These are phyloP conservation scores for Mesocentrotus franciscanus DNA, from an alignment of 53 echinoderm and acorn worm species.

Conservation along the genomic window DNA sequence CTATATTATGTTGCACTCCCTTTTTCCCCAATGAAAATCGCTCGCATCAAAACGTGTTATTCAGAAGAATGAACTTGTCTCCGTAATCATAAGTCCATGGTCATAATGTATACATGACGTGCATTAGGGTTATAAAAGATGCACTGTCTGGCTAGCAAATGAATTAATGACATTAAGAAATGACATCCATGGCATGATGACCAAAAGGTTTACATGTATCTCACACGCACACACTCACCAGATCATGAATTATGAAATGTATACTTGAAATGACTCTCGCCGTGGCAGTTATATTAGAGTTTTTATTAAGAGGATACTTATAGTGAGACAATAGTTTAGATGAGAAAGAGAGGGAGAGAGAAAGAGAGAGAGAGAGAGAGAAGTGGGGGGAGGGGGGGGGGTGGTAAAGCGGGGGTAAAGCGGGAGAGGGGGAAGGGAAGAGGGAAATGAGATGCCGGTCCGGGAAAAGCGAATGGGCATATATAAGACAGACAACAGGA, in stretches of 20 bases:
- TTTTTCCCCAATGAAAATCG: too few species aligned
- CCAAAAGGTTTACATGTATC: background rate
- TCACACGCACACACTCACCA: background rate
- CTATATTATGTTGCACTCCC: too few species aligned
- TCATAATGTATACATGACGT: background rate
- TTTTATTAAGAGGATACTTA: too few species aligned
- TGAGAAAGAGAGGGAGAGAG: background rate
- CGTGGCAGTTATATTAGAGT: background rate
- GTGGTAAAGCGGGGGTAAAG: too few species aligned
- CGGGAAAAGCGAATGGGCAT: too few species aligned
- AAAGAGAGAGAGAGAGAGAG: slow-evolving; percentile 17
- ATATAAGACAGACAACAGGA: too few species aligned
- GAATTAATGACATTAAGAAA: slow-evolving; percentile 16
- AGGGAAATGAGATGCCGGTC: too few species aligned
- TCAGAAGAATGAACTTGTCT: too few species aligned
- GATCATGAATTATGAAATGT: background rate
- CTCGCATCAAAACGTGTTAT: too few species aligned
- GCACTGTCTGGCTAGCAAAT: background rate
- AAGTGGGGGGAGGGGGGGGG: background rate
- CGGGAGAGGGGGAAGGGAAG: too few species aligned
- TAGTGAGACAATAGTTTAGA: too few species aligned
- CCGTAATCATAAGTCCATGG: background rate
- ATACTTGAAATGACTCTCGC: background rate
- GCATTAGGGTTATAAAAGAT: slow-evolving; percentile 4
- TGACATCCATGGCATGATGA: background rate